Percentiles rank a stretch among this genome's conserved stretches.
These are phyloP conservation scores for Sphecodes monilicornis DNA, from an alignment of 2,888 invertebrate species.

Conservation along the genomic window DNA sequence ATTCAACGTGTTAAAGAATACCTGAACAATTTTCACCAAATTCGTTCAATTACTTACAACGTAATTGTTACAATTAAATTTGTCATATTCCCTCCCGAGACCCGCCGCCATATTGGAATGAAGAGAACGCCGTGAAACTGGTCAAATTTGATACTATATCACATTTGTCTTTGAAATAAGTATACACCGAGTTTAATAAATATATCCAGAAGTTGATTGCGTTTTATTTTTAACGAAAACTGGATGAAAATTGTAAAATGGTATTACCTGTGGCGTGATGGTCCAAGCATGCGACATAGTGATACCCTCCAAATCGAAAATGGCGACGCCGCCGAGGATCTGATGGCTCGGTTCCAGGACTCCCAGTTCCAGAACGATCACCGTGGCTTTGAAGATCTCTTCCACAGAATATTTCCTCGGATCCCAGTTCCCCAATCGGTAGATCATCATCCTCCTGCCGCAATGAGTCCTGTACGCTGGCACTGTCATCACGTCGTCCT, in stretches of 20 bases:
- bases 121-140: not conserved
- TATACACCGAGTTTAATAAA: not conserved
- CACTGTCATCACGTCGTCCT: conserved; percentile 89
- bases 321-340: conserved; percentile 90
- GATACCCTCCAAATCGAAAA: conserved; percentile 91
- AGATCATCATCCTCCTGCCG: conserved; percentile 90
- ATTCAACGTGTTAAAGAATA: no score
- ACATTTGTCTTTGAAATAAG: no score
- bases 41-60: no score
- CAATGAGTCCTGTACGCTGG: conserved; percentile 91
- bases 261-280: conserved; percentile 87
- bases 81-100: not conserved
- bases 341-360: conserved; percentile 91
- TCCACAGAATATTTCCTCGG: conserved; percentile 88
- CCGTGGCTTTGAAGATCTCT: conserved; percentile 90
- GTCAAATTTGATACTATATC: not conserved
- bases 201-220: not conserved
- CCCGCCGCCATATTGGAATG: not conserved
- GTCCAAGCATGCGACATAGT: conserved; percentile 90
- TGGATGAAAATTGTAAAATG: not conserved
- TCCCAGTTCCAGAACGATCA: conserved; percentile 90
- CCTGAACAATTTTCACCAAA: no score
- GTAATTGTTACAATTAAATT: not conserved
- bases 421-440: conserved; percentile 92
- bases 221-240: not conserved